Evolutionary conservation across 2,113 vertebrate species (phyloP).

Genomic region (Rhynchomys soricoides): DNA sequence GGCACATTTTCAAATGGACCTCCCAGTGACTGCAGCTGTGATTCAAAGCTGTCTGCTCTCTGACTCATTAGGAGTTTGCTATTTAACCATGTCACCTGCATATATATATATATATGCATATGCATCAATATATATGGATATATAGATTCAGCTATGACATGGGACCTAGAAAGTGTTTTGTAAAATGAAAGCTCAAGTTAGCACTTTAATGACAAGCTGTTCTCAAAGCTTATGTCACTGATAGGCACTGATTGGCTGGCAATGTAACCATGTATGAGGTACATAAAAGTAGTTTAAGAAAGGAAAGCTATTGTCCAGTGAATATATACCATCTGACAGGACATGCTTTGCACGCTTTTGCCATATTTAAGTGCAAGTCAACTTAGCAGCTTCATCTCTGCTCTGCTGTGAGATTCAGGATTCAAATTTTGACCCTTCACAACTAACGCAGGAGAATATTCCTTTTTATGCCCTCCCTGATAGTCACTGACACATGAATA

Average conservation of each 20-base stretch:
- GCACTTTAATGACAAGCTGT: conserved; percentile 44
- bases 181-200: conserved; percentile 63
- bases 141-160: not conserved
- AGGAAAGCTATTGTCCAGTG: conserved; percentile 54
- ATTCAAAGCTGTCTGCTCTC: conserved; percentile 76
- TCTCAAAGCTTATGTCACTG: conserved; percentile 6
- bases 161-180: conserved; percentile 35
- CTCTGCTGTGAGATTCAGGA: not conserved
- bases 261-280: conserved; percentile 40
- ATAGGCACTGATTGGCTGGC: conserved; percentile 38
- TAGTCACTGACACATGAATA: not conserved
- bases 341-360: conserved; percentile 54
- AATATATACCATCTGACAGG: conserved; percentile 31
- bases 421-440: conserved; percentile 50
- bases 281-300: conserved; percentile 60
- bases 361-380: conserved; percentile 61
- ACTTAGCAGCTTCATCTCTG: conserved; percentile 56
- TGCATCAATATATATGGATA: too few relatives aligned
- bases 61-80: conserved; percentile 60
- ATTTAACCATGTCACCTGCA: conserved; percentile 58
- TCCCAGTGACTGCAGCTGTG: conserved; percentile 71
- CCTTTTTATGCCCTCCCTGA: not conserved
- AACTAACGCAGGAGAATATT: conserved; percentile 41
- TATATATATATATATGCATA: accelerated
- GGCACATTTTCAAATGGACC: conserved; percentile 76